Base-by-base conservation (phyloP, 2,888 invertebrate species). In the Blomia tropicalis region DNA sequence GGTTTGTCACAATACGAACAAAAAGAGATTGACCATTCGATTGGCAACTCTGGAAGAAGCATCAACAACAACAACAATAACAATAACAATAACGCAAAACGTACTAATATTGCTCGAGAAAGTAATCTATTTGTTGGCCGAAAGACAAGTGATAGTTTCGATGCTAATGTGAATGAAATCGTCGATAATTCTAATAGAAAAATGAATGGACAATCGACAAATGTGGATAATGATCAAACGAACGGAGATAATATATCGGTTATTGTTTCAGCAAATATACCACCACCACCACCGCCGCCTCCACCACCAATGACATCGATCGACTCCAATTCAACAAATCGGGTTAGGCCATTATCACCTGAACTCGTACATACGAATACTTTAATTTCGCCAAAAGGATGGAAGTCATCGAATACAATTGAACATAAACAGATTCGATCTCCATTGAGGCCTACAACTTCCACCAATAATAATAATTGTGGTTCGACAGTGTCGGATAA, bases 401-500 rank as follows among this genome's bases (percentile, higher is more conserved):
- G 63, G 59, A 63, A 63, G 25, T 44, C 19, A 31, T 32, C 2
- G 60, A 32, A 53, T 23, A 17, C 23, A 22, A 5, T 22, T 23
- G 53, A 53, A 31, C 23, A 7, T 11, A 47, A 47, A n/a, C 51
- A 22, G 51, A 47, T 47, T 47, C 7, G 51, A 22, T 47, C 51
- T 47, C 51, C 51, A 47, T 27, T 47, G 51, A 7, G 51, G 14
- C 11, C 14, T 7, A 36, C 32, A 54, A 36, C 53, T 61, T 41
- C 63, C 60, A 60, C 47, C 61, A 63, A 43, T 31, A 47, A 47
- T 47, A n/a, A n/a, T 11, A 7, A 7, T 11, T 11, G n/a, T 7
- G n/a, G 51, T 19, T 14, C 23, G 7, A 25, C 44, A 7, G 29
- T 44, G 25, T 56, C 27, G 17, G 14, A 29, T 29, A 14, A 43